These are phyloP conservation scores for Sternotherus odoratus DNA, from an alignment of 2,797 vertebrate species.

Conservation along the genomic window DNA sequence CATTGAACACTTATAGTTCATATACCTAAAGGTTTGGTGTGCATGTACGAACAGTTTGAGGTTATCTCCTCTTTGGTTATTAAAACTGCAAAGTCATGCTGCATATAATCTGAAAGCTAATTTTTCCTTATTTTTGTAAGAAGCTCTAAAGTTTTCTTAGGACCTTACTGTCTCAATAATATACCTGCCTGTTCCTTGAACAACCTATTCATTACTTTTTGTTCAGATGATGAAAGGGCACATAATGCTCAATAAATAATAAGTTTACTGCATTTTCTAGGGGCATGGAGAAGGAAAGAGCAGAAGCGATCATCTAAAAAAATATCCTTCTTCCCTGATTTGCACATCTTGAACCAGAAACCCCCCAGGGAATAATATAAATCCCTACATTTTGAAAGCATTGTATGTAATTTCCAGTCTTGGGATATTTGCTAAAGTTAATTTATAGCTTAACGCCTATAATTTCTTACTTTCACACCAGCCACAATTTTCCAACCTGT, in stretches of 20 bases:
- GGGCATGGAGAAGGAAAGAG: not conserved
- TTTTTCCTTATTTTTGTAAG: not conserved
- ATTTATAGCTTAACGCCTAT: not conserved
- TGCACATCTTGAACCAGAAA: not conserved
- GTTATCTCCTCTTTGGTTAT: not conserved
- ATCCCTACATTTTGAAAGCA: not conserved
- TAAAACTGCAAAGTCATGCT: not conserved
- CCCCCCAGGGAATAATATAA: not conserved
- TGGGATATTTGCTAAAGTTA: not conserved
- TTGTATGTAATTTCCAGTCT: not conserved
- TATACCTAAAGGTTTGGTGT: not conserved
- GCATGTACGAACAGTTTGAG: not conserved
- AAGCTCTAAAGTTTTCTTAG: not conserved
- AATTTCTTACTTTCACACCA: slow-evolving; percentile 16
- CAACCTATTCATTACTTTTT: not conserved
- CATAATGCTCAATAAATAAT: not conserved
- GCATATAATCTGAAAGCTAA: not conserved
- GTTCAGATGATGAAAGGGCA: not conserved
- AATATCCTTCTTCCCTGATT: not conserved
- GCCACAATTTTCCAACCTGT: slow-evolving; percentile 75
- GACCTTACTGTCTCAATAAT: not conserved
- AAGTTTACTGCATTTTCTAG: not conserved
- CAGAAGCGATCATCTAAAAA: not conserved
- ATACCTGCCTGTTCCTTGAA: not conserved
- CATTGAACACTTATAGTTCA: not conserved